Percentiles rank a stretch among this genome's conserved stretches.
phyloP scores from a whole-genome alignment of 2,797 vertebrate species.

The Sebastes trivittatus region DNA sequence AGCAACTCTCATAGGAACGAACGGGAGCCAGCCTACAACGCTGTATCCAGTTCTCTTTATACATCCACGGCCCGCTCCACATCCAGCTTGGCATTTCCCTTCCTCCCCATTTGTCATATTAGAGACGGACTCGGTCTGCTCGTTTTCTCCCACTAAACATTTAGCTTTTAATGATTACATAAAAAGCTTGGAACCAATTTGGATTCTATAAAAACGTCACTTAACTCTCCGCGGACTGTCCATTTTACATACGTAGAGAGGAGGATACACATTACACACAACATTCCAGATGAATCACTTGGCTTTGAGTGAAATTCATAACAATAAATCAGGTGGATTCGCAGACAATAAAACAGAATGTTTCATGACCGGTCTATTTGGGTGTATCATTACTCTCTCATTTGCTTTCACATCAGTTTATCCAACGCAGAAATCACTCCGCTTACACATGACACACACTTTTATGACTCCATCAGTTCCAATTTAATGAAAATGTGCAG shows the following conservation, averaged over 20 bases:
- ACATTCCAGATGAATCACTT: slow-evolving; percentile 38
- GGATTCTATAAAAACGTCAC: slow-evolving; percentile 63
- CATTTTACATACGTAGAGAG: slow-evolving; percentile 24
- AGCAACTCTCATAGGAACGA: no score
- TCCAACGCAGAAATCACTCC: slow-evolving; percentile 11
- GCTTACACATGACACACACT: background rate
- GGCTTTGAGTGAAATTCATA: slow-evolving; percentile 32
- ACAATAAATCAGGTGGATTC: slow-evolving; percentile 64
- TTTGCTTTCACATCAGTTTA: slow-evolving; percentile 33
- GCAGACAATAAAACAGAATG: slow-evolving; percentile 57
- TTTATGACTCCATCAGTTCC: slow-evolving; percentile 22
- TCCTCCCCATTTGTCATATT: slow-evolving; percentile 43
- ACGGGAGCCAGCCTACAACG: no score
- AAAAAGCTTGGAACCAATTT: slow-evolving; percentile 62
- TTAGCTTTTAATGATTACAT: slow-evolving; percentile 61
- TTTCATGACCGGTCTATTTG: slow-evolving; percentile 39
- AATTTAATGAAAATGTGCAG: background rate
- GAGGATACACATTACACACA: slow-evolving; percentile 41
- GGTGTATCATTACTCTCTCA: slow-evolving; percentile 14
- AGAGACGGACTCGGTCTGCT: slow-evolving; percentile 33
- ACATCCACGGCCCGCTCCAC: background rate
- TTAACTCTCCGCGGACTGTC: slow-evolving; percentile 35
- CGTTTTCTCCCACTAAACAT: slow-evolving; percentile 44
- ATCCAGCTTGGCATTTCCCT: slow-evolving; percentile 16
- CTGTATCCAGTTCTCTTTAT: no score